Base-by-base conservation (phyloP, 2,113 vertebrate species). In the Pomatostomus ruficeps region DNA sequence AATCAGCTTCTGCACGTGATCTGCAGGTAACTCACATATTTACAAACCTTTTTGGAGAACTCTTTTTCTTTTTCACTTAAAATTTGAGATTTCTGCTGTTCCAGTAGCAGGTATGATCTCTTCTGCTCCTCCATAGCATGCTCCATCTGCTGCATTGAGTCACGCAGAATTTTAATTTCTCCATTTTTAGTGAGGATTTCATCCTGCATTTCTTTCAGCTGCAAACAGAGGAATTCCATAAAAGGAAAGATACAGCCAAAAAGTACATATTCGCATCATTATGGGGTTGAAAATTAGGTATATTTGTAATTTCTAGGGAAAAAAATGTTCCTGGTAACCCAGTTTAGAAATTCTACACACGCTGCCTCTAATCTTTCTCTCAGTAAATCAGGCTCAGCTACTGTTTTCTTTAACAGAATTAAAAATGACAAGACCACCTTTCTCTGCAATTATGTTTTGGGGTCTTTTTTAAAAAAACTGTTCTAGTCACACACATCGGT, bases 151-250 rank as follows among this genome's bases (percentile, higher is more conserved):
- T 95, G 98, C 91, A 99, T 97, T 5, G 99, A 99, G 95, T 99
- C 99, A 40, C 99, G 98, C 74, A 99, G 95, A 55, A 99, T 98
- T 87, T 98, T 98, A 95, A 99, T 99, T 98, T 99, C 99, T 48
- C 99, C 99, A 61, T 98, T 99, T 98, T 99, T 99, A 97, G 98
- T 87, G 86, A 99, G 93, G 36, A 99, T 98, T 96, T 99, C 98
- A 78, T 99, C 98, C 93, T 99, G 98, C 85, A 99, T 98, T 97
- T 98, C 97, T 63, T 98, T 98, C 95, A 99, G 92, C 99, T 99
- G 91, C 83, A 96, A 97, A 97, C 26, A 96, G 85, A 96, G n/a
- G 11, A 88, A 89, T 52, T 68, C 84, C 48, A 77, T 91, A 54
- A 63, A 70, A 59, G 46, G 29, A 76, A 4, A 4, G 7, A 65